A percentile compares a stretch with the other conserved stretches of the same genome.
Conservation (phyloP, 2,888 invertebrate species). For the Agonopterix alstromeriana region DNA sequence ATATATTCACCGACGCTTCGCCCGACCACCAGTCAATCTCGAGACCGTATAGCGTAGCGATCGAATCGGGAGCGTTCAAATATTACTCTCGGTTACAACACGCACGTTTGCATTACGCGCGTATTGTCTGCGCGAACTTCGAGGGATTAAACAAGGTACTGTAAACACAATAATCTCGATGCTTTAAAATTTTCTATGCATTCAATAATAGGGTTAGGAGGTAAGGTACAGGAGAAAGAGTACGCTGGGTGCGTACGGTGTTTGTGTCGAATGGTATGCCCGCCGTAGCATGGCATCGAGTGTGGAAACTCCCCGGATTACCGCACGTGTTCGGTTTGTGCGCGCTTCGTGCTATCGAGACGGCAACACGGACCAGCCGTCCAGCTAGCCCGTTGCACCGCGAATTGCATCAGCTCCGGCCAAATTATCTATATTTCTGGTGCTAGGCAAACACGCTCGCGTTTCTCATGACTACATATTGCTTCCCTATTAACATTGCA, state of each 20-base stretch:
- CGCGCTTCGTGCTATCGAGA: slow-evolving; percentile 15
- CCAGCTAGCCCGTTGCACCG: slow-evolving; percentile 22
- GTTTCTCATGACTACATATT: too few species aligned
- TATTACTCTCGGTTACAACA: slow-evolving; percentile 16
- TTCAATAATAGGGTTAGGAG: not conserved
- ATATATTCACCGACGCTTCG: slow-evolving; percentile 56
- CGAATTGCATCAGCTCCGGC: slow-evolving; percentile 36
- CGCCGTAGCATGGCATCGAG: slow-evolving; percentile 9
- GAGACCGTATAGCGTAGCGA: slow-evolving; percentile 38
- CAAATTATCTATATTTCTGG: too few species aligned
- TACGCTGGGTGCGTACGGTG: slow-evolving; percentile 5
- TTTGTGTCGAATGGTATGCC: slow-evolving; percentile 16
- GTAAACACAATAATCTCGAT: slow-evolving; percentile 14
- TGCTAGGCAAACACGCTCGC: too few species aligned
- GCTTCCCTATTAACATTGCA: too few species aligned
- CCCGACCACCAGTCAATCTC: slow-evolving; percentile 59
- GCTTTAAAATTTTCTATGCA: not conserved
- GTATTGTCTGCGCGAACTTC: slow-evolving; percentile 20
- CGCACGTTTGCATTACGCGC: slow-evolving; percentile 29
- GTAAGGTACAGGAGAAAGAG: slow-evolving; percentile 13
- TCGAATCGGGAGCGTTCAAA: slow-evolving; percentile 29
- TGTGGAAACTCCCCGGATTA: slow-evolving; percentile 45
- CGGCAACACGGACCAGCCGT: slow-evolving; percentile 19
- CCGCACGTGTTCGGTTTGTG: slow-evolving; percentile 38
- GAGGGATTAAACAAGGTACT: slow-evolving; percentile 28